A percentile compares a stretch with the other conserved stretches of the same genome.
Evolutionary conservation across 2,797 vertebrate species (phyloP).

Genomic region (Hydrocynus forskahlii): DNA sequence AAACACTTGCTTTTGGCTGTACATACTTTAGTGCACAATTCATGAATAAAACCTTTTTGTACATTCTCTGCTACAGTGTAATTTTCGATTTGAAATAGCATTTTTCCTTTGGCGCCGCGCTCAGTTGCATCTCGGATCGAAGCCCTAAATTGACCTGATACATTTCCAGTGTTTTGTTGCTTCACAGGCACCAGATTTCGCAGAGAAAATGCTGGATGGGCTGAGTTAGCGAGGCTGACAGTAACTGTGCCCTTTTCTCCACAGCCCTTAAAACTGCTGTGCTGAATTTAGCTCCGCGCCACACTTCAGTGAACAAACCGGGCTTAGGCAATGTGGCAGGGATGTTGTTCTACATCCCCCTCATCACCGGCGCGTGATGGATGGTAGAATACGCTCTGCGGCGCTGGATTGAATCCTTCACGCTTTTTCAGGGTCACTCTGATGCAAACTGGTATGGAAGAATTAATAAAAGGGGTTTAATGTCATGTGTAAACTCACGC

Average conservation of each 20-base stretch:
- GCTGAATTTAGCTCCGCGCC: slow-evolving; percentile 30
- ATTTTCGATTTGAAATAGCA: neutral
- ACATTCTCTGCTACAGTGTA: neutral
- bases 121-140: neutral
- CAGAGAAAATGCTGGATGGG: neutral
- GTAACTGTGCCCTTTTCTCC: slow-evolving; percentile 15
- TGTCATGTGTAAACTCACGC: neutral
- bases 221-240: slow-evolving; percentile 11
- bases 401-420: neutral
- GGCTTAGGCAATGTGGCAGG: slow-evolving; percentile 15
- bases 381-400: neutral
- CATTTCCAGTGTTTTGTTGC: slow-evolving; percentile 7
- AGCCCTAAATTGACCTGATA: neutral
- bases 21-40: neutral
- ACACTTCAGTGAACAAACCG: slow-evolving; percentile 29
- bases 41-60: neutral
- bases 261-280: neutral
- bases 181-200: slow-evolving; percentile 2
- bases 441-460: neutral
- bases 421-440: slow-evolving; percentile 26
- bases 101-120: neutral
- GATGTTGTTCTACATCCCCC: slow-evolving; percentile 29
- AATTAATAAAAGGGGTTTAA: slow-evolving; percentile 13
- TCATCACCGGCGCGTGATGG: neutral
- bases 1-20: neutral